Evolutionary conservation across 2,113 vertebrate genomes (phyloP), one percentile per base, ranked within the genome.

Genomic region (Patagioenas fasciata): DNA sequence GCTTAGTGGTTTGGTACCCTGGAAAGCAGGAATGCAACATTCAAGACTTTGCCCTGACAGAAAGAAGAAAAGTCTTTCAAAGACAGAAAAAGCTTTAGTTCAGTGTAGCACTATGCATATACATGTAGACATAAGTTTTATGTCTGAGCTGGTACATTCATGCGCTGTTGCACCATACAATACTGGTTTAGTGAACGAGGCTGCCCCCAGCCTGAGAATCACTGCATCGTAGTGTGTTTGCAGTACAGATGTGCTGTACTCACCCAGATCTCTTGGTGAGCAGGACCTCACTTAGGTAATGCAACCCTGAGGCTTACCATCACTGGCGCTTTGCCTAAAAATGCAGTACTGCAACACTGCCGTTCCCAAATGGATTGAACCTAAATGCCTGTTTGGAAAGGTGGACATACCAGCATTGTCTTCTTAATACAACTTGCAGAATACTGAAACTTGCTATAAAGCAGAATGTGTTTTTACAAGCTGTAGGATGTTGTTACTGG

Each of bases 321-420:
- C 61, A 9, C 38, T 21, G 26, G 24, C 38, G 9, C 15, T 82
- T 79, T 72, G 66, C 77, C 78, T 69, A 23, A 72, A 93, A 85
- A 32, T 18, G 18, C 7, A 21, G 40, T 31, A 10, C 38, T 66
- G 78, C 53, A 64, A 53, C 15, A 21, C 25, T 15, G 57, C 29
- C 0, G 0, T 64, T n/a, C 40, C 19, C 6, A 3, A 44, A 18
- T 1, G 44, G 26, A 40, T 11, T 51, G 28, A 65, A 31, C 20
- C 1, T 13, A 34, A 92, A 50, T 11, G 23, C 36, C 25, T 86
- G 18, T 34, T 79, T 53, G 80, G 60, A 92, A 81, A 73, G 62
- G 47, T 26, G 64, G 50, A 17, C 11, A 3, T 1, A 31, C 67
- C 47, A 80, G 57, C 3, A 0, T 31, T 40, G 32, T 75, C 42